A percentile compares a stretch with the other conserved stretches of the same genome.
Evolutionary conservation across 1,140 invertebrate genomes (phyloP).

Genomic region (Zaprionus ghesquierei): DNA sequence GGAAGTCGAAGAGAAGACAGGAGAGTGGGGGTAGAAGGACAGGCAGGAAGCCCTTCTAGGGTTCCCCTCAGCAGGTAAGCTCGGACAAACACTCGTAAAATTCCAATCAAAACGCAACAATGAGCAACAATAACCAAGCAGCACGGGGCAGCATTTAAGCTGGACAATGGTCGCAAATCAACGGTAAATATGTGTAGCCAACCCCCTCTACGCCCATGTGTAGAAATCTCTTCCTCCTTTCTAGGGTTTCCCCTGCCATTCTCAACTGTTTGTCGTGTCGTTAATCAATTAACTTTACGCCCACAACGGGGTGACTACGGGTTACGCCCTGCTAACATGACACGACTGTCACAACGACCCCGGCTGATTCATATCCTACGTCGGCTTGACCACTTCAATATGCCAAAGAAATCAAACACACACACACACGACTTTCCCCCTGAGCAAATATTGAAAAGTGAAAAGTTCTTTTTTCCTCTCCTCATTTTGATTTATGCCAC

Average conservation of each 20-base stretch:
- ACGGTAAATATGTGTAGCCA: constrained; percentile 35
- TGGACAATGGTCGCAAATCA: constrained; percentile 77
- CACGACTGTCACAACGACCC: constrained; percentile 11
- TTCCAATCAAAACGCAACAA: constrained; percentile 72
- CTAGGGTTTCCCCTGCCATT: constrained; percentile 35
- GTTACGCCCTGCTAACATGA: constrained; percentile 53
- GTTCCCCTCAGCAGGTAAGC: constrained; percentile 41
- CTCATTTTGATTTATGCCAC: constrained; percentile 63
- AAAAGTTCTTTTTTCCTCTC: constrained; percentile 63
- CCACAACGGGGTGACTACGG: constrained; percentile 7
- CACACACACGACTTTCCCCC: constrained; percentile 5
- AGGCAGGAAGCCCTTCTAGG: constrained; percentile 27
- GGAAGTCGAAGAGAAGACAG: background rate
- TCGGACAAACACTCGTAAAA: constrained; percentile 50
- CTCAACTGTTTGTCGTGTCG: constrained; percentile 39
- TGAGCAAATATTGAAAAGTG: constrained; percentile 72
- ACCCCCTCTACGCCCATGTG: background rate
- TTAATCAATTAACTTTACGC: constrained; percentile 77
- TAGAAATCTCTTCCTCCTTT: background rate
- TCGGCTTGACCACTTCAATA: constrained; percentile 72
- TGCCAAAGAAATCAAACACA: constrained; percentile 74
- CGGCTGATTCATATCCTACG: constrained; percentile 23
- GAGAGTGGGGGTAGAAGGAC: background rate
- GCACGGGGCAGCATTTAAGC: constrained; percentile 55
- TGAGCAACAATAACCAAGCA: background rate